Percentiles rank a stretch among this genome's conserved stretches.
Conservation (phyloP, 2,113 vertebrate genomes). For the Rhinoptilus africanus region DNA sequence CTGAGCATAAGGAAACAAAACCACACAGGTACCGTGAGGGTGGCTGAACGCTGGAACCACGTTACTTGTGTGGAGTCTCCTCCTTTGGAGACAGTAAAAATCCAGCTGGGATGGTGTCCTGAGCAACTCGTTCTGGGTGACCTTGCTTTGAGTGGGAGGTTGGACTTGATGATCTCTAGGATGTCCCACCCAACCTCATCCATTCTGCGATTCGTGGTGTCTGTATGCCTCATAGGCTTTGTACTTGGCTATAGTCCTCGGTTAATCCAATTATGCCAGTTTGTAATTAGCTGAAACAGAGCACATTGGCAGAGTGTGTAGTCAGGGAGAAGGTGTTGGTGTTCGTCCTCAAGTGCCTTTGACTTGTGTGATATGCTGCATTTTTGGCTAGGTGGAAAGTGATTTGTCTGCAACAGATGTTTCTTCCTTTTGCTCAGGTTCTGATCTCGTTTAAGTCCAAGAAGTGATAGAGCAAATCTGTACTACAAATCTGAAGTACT, state of each 20-base stretch:
- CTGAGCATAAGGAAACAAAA: background rate
- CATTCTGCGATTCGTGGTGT: fast-evolving
- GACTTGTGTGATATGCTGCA: background rate
- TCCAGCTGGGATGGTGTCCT: background rate
- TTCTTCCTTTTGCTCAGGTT: conserved; percentile 18
- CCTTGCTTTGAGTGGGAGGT: background rate
- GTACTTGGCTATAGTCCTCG: background rate
- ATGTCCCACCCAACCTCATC: background rate
- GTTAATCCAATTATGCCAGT: background rate
- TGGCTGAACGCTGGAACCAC: background rate
- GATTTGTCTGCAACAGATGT: conserved; percentile 41
- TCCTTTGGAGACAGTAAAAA: background rate
- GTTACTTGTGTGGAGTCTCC: background rate
- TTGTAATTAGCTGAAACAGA: background rate
- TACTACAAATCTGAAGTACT: conserved; percentile 40
- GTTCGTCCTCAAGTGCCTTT: background rate
- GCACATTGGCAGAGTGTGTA: background rate
- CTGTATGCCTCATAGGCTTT: background rate
- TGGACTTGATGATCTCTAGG: background rate
- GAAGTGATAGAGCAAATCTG: conserved; percentile 24
- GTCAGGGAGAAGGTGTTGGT: background rate
- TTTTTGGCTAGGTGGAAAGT: background rate
- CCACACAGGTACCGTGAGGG: background rate
- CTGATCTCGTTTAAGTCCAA: background rate
- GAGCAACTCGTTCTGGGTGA: background rate